Evolutionary conservation across 2,797 vertebrate genomes (phyloP), one percentile per base, ranked within the genome.

Genomic region (Leptoclinus maculatus): DNA sequence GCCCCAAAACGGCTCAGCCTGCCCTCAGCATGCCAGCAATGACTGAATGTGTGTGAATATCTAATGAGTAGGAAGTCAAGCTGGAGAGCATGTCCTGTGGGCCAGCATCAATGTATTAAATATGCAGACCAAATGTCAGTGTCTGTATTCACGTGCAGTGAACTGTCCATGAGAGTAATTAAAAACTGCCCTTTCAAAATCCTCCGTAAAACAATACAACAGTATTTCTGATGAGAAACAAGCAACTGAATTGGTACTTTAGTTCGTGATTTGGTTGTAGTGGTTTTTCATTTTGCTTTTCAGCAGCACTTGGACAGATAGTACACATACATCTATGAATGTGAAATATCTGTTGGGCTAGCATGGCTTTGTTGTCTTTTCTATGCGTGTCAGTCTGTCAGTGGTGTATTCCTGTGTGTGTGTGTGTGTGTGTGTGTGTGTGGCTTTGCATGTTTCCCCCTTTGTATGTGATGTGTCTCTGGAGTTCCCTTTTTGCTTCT

Each of bases 21-120:
- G 58, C 47, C 38, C 34, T 70, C 34, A 66, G 73, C 71, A 64
- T 39, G 76, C 38, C 32, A 41, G 47, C 34, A 43, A 34, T 57
- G 71, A 67, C 57, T 87, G 76, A 83, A 79, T 79, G 68, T 79
- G 71, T 63, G 72, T 78, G 71, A 85, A 83, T 82, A 82, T 66
- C 54, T 66, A 79, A 85, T 83, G 58, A 75, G 51, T 49, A 70
- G 57, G 34, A 71, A 82, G 71, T 71, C 69, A 77, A 70, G 83
- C 79, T 71, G 80, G 64, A 83, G 67, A 64, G 54, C 36, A 45
- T 65, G 49, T 66, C 73, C 63, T 57, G 43, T 66, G 66, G 68
- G 53, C 13, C 45, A 64, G 57, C 53, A 49, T 63, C 74, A 49
- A 23, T 43, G 72, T 82, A 62, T 82, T 65, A 74, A 71, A 79